phyloP scores from a whole-genome alignment of 2,888 invertebrate genomes.

The Hoplodrina ambigua region DNA sequence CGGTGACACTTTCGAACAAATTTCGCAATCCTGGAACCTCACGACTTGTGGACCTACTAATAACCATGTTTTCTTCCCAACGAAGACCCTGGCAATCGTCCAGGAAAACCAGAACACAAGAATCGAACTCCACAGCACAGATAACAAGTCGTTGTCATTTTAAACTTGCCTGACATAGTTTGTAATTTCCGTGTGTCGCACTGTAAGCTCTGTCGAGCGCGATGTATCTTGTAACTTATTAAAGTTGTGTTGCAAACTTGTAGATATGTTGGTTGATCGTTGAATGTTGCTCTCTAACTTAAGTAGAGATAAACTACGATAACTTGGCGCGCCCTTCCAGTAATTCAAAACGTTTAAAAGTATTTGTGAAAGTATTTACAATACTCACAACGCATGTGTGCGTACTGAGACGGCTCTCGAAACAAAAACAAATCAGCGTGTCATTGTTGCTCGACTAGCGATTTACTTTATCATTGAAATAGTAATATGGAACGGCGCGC shows the following conservation, averaged over 20 bases:
- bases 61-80: neutral
- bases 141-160: conserved; percentile 37
- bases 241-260: conserved; percentile 29
- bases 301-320: too few relatives aligned
- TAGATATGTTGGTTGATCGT: conserved; percentile 6
- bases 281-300: neutral
- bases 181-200: conserved; percentile 43
- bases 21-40: too few relatives aligned
- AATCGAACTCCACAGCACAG: conserved; percentile 30
- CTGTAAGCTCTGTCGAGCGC: neutral
- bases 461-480: too few relatives aligned
- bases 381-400: too few relatives aligned
- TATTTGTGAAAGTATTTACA: too few relatives aligned
- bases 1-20: too few relatives aligned
- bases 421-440: too few relatives aligned
- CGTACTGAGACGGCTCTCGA: too few relatives aligned
- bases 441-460: too few relatives aligned
- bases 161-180: conserved; percentile 36
- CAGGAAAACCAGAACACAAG: conserved; percentile 13
- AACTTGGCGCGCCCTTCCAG: too few relatives aligned
- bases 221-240: conserved; percentile 29
- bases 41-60: neutral
- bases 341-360: too few relatives aligned
- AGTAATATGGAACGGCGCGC: too few relatives aligned
- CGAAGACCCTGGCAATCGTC: conserved; percentile 33